Evolutionary conservation across 1,140 invertebrate species (phyloP), one percentile per base, ranked within the genome.

Genomic region (Magallana gigas): DNA sequence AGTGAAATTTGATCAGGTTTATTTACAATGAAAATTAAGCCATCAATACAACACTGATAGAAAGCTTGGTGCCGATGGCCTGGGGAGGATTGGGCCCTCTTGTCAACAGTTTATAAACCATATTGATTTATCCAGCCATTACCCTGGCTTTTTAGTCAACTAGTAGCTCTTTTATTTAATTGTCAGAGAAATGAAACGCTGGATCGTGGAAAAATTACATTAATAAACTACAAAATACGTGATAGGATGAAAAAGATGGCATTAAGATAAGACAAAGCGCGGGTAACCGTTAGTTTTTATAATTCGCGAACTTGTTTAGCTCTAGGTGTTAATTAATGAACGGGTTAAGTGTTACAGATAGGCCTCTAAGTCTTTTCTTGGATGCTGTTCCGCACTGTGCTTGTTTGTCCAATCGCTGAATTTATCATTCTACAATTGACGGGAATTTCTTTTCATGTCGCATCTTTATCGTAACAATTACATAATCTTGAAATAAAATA

Each of bases 11-110:
- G 68, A 76, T 76, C 68, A 29, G 68, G 68, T 11, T 76, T 76
- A 76, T 76, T 76, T 76, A 76, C 68, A 76, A 76, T 76, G 68
- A 76, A 76, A 76, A 76, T 76, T 76, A 76, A 76, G 36, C 68
- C 68, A 76, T 76, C 68, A 76, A 76, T 76, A 36, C 8, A 76
- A 76, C 68, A 76, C 23, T 29, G 68, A 76, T 76, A 76, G 8
- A 76, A 23, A 48, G 8, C 8, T 29, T 11, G 23, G 68, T 76
- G 29, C 5, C 8, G 23, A 76, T 76, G 68, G 68, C 68, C 68
- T 23, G 18, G 23, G 68, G 68, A 76, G 1, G 23, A 36, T 76
- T 76, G 11, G 23, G 68, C 23, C 68, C 68, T 76, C 68, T 76
- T 76, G 68, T 76, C 68, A 76, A 76, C 68, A 76, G 68, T 76